Conservation (phyloP, 2,888 invertebrate species). For the Eurytoma californica region DNA sequence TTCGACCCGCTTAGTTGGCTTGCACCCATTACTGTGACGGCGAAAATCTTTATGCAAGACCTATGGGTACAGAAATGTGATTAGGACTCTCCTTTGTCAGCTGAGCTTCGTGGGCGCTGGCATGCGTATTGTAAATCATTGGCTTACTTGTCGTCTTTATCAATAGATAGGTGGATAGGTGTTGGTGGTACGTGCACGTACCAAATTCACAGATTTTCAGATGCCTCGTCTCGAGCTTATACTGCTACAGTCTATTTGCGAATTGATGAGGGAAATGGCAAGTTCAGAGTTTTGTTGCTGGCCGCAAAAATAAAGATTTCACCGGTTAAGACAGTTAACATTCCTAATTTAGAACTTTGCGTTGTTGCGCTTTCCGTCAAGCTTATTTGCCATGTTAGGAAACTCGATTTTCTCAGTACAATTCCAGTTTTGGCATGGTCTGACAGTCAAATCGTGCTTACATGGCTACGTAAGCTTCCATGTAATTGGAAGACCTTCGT, state of each 20-base stretch:
- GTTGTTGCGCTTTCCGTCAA: neutral
- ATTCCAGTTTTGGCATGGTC: neutral
- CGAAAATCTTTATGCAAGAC: slow-evolving; percentile 3
- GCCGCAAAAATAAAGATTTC: neutral
- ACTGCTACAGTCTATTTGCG: neutral
- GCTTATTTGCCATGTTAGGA: neutral
- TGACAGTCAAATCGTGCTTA: neutral
- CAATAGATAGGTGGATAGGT: neutral
- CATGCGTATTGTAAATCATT: neutral
- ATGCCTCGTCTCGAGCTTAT: neutral
- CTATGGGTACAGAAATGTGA: neutral
- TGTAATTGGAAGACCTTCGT: neutral
- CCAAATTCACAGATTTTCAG: neutral
- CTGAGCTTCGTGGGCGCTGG: neutral
- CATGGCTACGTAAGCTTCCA: neutral
- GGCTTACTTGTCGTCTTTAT: neutral
- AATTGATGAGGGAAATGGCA: neutral
- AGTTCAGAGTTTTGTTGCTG: neutral
- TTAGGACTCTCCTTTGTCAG: too few relatives aligned
- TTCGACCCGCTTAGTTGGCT: slow-evolving; percentile 6
- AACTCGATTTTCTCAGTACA: neutral
- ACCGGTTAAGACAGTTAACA: too few relatives aligned
- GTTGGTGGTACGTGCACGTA: neutral
- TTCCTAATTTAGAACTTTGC: too few relatives aligned
- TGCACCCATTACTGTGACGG: neutral